Conservation (phyloP, 2,888 invertebrate species). For the Acholoe squamosa region DNA sequence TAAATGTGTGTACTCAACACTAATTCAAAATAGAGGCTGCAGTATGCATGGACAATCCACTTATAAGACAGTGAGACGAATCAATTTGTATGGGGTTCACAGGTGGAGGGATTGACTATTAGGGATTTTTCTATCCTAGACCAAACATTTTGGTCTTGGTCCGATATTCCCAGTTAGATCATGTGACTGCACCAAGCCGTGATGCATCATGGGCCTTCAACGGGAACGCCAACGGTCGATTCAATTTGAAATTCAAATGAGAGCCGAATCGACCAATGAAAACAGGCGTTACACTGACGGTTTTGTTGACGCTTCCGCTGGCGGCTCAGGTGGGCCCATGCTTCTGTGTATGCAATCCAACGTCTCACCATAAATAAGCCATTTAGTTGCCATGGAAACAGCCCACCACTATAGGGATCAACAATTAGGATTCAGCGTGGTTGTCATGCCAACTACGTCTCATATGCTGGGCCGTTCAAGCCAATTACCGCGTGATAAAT, state of each 20-base stretch:
- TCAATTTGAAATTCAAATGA: conserved; percentile 1
- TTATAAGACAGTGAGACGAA: too few species aligned
- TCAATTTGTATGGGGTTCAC: too few species aligned
- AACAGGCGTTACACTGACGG: neutral
- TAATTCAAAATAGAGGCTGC: too few species aligned
- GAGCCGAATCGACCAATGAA: neutral
- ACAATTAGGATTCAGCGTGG: conserved; percentile 51
- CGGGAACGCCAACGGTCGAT: neutral
- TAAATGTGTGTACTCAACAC: too few species aligned
- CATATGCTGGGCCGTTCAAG: conserved; percentile 28
- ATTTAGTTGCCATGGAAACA: conserved; percentile 46
- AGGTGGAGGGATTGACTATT: too few species aligned
- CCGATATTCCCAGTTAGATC: too few species aligned
- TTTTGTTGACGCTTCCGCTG: neutral
- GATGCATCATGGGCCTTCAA: neutral
- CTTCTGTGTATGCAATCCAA: conserved; percentile 1
- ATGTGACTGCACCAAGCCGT: too few species aligned
- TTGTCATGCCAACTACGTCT: conserved; percentile 37
- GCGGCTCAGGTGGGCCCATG: neutral
- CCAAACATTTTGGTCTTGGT: too few species aligned
- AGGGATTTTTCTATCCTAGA: too few species aligned
- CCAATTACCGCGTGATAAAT: conserved; percentile 31
- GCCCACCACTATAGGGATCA: conserved; percentile 39
- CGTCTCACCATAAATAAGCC: conserved; percentile 53
- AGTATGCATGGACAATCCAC: too few species aligned